Base-by-base conservation (phyloP, 2,113 vertebrate genomes). In the Egretta garzetta region DNA sequence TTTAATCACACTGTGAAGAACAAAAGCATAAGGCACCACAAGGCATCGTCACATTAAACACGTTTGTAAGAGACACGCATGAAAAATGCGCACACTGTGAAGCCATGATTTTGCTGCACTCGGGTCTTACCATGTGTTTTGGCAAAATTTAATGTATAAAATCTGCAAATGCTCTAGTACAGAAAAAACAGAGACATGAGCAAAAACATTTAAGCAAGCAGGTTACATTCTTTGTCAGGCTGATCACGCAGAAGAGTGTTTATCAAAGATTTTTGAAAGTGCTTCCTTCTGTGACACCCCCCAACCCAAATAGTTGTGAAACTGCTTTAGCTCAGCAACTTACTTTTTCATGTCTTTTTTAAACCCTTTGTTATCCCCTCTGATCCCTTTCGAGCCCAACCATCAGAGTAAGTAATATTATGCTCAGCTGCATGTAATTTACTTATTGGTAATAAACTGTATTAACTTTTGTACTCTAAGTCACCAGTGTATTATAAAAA, bases 1-100 rank as follows among this genome's bases (percentile, higher is more conserved):
- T 96, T 91, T 33, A 87, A 94, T 94, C 74, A 68, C 49, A 17
- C 47, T 22, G 55, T 49, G 64, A 77, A 92, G 88, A 93, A 97
- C 72, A 91, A 95, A 95, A 95, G 82, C 72, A 18, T 20, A 71
- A 90, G 75, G 70, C 84, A 90, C 70, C 39, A 70, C 50, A 58
- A 43, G 71, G 73, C 60, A 79, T 12, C 1, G 0, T 45, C 3
- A 1, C 24, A 41, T 30, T 71, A 58, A 93, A 86, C 11, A 17
- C 0, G 1, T 41, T 58, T 41, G 10, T 35, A 59, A 27, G 43
- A 58, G 68, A 80, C 0, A 0, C 1, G 3, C 49, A 3, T 19
- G 45, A 76, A 73, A 80, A 93, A 73, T 0, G 4, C 0, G 2
- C n/a, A 32, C 0, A 4, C 41, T 2, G 3, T 28, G 49, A 81